Percentiles rank a stretch among this genome's conserved stretches.
These are phyloP conservation scores for Monodelphis domestica DNA, from an alignment of 2,797 vertebrate genomes.

Conservation along the genomic window DNA sequence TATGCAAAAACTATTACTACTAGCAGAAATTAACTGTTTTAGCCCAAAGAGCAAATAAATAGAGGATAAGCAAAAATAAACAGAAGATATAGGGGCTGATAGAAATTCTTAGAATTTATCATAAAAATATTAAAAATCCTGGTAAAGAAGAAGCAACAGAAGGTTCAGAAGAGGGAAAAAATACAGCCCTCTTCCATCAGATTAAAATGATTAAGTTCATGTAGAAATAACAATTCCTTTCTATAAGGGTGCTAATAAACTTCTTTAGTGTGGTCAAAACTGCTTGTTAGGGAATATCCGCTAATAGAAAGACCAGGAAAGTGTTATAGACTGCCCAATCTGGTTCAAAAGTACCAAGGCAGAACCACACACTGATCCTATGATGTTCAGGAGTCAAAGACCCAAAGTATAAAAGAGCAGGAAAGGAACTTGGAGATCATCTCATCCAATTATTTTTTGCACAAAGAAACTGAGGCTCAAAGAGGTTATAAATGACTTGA, in stretches of 20 bases:
- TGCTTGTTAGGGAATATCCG: not conserved
- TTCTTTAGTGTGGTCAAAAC: not conserved
- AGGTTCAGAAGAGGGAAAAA: not conserved
- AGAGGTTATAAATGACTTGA: not conserved
- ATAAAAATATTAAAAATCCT: not conserved
- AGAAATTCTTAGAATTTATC: not conserved
- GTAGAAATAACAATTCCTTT: not conserved
- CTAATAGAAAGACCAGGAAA: not conserved
- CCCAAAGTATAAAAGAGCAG: not conserved
- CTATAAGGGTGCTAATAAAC: not conserved
- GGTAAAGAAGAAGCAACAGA: not conserved
- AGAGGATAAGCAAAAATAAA: not conserved
- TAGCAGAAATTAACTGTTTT: conserved; percentile 5
- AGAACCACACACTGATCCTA: not conserved
- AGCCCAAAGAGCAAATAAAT: not conserved
- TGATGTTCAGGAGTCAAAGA: not conserved
- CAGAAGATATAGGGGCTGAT: not conserved
- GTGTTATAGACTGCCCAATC: not conserved
- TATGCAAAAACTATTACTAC: not conserved
- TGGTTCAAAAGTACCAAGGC: not conserved
- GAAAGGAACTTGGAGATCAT: not conserved
- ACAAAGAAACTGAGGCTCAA: not conserved
- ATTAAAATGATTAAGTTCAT: not conserved
- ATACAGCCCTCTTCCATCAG: not conserved
- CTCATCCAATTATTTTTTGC: not conserved